phyloP scores from a whole-genome alignment of 2,113 vertebrate species.

The Corynorhinus townsendii region DNA sequence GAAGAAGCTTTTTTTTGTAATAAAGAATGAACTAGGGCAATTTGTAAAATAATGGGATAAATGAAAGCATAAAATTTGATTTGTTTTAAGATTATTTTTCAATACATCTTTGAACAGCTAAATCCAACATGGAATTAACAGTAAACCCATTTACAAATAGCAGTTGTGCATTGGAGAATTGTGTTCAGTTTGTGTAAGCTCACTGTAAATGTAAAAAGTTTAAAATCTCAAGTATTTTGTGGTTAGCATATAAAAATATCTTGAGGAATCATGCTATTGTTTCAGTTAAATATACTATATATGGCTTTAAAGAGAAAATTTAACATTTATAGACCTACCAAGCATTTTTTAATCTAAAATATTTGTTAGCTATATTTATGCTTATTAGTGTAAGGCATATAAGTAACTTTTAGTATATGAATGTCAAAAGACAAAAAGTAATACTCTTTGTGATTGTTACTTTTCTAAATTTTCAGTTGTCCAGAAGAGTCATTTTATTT shows the following conservation, averaged over 20 bases:
- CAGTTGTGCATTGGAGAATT: background rate
- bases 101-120: background rate
- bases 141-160: background rate
- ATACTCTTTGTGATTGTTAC: background rate
- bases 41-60: background rate
- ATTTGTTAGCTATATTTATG: constrained; percentile 16
- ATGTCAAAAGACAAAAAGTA: background rate
- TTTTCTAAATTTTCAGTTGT: background rate
- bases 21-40: background rate
- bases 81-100: background rate
- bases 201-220: background rate
- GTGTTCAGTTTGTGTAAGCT: background rate
- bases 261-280: background rate
- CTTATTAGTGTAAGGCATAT: background rate
- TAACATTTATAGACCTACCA: background rate
- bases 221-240: background rate
- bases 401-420: background rate
- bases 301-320: background rate
- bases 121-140: background rate
- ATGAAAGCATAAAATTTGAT: background rate
- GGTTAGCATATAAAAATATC: background rate
- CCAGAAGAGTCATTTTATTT: background rate
- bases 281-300: background rate
- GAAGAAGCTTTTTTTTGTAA: background rate
- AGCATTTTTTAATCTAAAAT: background rate